Evolutionary conservation across 2,797 vertebrate species (phyloP), one percentile per base, ranked within the genome.

Genomic region (Typhlichthys subterraneus): DNA sequence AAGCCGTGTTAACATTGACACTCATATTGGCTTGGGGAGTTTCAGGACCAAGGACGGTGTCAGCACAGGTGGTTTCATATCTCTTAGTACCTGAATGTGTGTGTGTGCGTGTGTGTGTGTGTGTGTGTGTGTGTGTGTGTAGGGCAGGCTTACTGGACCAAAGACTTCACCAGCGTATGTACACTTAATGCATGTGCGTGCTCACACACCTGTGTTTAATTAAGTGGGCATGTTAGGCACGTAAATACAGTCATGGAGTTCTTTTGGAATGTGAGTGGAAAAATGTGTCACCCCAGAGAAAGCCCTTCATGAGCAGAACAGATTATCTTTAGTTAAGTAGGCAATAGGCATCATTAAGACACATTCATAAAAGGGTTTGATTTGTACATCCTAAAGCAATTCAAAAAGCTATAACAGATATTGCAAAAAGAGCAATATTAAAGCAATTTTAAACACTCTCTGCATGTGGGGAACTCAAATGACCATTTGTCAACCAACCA

Each of bases 271-370:
- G 23, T 23, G 77, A 77, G 75, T 57, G 65, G 77, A 82, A 77
- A 75, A 66, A 59, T 67, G 52, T 77, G 73, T 67, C 75, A 79
- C 79, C 72, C 81, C 69, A 42, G 78, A 76, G 73, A 72, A 65
- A 71, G 77, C 77, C 69, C 76, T 74, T 60, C 69, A 74, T 23
- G 78, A 85, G 75, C 66, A 77, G 72, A 72, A 68, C 67, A 63
- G 47, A 66, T 69, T 19, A 12, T 19, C 7, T 9, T 42, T 14
- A 45, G 42, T 31, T 11, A 15, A 50, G 29, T 38, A 38, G 33
- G 8, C 23, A 50, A 17, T 8, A 38, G 33, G 8, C 33, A 8
- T 38, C 8, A 38, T 38, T 5, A 38, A 38, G 6, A 38, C 33
- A 8, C 8, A 38, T 38, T 38, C 33, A 38, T 38, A 38, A 38